These are phyloP conservation scores for Pocillopora damicornis DNA, from an alignment of 64 coral and sea anemone genomes.

Conservation along the genomic window DNA sequence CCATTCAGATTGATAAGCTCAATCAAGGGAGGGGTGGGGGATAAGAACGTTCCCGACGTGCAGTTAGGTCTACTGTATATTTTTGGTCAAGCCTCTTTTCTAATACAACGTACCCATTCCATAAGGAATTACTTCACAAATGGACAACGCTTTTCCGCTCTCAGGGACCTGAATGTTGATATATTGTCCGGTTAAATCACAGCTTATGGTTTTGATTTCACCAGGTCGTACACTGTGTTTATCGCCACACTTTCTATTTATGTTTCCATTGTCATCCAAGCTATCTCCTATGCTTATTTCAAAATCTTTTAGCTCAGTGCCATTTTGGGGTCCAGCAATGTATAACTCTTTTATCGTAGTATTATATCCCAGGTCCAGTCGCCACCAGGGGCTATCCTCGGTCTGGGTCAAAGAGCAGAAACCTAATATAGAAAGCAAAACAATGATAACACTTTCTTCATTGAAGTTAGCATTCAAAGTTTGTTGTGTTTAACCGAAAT, in stretches of 20 bases:
- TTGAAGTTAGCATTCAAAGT: too few species aligned
- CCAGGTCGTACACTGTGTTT: constrained; percentile 69
- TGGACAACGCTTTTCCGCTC: constrained; percentile 26
- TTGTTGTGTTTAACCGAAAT: too few species aligned
- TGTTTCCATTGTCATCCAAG: constrained; percentile 55
- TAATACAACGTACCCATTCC: constrained; percentile 72
- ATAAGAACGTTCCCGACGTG: too few species aligned
- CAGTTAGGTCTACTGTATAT: neutral
- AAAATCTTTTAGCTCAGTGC: constrained; percentile 65
- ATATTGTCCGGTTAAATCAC: constrained; percentile 79
- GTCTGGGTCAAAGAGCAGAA: constrained; percentile 59
- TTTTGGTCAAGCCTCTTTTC: neutral
- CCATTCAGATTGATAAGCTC: too few species aligned
- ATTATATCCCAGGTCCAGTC: constrained; percentile 57
- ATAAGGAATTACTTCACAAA: constrained; percentile 89
- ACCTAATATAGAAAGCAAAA: constrained; percentile 1
- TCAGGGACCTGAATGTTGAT: constrained; percentile 67
- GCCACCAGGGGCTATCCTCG: constrained; percentile 76
- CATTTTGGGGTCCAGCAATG: constrained; percentile 59
- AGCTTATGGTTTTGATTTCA: constrained; percentile 71
- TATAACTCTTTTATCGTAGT: constrained; percentile 78
- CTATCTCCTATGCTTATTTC: constrained; percentile 83
- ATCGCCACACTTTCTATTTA: constrained; percentile 78
- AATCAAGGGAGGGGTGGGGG: too few species aligned
- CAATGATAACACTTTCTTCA: too few species aligned